A percentile compares a stretch with the other conserved stretches of the same genome.
phyloP scores from a whole-genome alignment of 2,888 invertebrate genomes.

The Caenorhabditis imperialis region DNA sequence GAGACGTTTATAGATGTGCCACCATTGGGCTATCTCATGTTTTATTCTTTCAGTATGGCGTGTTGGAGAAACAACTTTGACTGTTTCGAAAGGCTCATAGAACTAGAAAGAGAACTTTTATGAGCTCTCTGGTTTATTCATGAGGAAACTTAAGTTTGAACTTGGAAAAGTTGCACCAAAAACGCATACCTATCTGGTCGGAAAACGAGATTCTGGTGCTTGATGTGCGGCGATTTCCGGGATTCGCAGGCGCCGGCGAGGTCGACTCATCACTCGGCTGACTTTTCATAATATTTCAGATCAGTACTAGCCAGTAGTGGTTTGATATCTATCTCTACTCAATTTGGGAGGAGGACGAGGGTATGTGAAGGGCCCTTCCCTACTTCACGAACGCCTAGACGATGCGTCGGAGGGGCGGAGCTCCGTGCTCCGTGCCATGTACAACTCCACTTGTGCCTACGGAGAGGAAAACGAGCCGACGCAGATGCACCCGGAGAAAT shows the following conservation, averaged over 20 bases:
- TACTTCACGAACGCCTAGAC: slow-evolving; percentile 44
- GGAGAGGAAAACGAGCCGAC: slow-evolving; percentile 35
- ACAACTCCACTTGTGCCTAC: slow-evolving; percentile 35
- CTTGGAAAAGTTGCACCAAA: slow-evolving; percentile 1
- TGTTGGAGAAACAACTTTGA: slow-evolving; percentile 22
- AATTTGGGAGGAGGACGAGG: slow-evolving; percentile 34
- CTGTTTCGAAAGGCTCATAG: slow-evolving; percentile 18
- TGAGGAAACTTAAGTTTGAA: slow-evolving; percentile 5
- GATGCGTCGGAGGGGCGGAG: slow-evolving; percentile 33
- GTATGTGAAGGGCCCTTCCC: slow-evolving; percentile 20
- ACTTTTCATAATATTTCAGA: slow-evolving; percentile 19
- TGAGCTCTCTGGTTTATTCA: slow-evolving; percentile 17
- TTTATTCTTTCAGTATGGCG: slow-evolving; percentile 45
- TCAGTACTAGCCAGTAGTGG: not conserved
- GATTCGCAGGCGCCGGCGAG: slow-evolving; percentile 41
- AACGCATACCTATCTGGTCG: slow-evolving; percentile 58
- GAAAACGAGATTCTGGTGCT: slow-evolving; percentile 62
- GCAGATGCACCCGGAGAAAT: slow-evolving; percentile 37
- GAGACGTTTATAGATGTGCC: slow-evolving; percentile 47
- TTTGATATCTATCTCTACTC: slow-evolving; percentile 21
- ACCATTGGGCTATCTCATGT: slow-evolving; percentile 38
- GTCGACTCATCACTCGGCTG: slow-evolving; percentile 30
- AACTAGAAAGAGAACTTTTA: not conserved
- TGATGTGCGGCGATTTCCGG: slow-evolving; percentile 54
- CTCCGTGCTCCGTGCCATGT: slow-evolving; percentile 39